These are phyloP conservation scores for Cecidostiba fungosa DNA, from an alignment of 2,888 invertebrate species.

Conservation along the genomic window DNA sequence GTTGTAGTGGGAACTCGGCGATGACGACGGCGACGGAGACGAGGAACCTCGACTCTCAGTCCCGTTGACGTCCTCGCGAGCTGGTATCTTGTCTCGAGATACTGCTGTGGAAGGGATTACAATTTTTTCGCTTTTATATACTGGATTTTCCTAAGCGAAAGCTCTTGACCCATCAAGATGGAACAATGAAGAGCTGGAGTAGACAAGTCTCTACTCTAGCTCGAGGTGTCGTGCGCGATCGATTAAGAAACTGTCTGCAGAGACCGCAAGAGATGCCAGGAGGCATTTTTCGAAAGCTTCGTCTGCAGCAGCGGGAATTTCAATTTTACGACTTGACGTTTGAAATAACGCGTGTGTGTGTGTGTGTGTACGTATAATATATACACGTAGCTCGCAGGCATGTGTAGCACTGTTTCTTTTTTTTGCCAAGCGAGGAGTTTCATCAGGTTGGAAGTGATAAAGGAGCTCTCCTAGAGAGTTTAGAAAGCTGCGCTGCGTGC, in stretches of 20 bases:
- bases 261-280: too few species aligned
- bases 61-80: slow-evolving; percentile 66
- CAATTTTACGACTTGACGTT: too few species aligned
- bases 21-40: slow-evolving; percentile 55
- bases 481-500: slow-evolving; percentile 7
- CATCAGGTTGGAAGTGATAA: background rate
- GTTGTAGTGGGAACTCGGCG: slow-evolving; percentile 38
- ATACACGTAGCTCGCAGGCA: too few species aligned
- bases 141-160: too few species aligned
- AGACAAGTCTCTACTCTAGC: slow-evolving; percentile 49
- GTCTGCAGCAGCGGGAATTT: too few species aligned
- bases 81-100: slow-evolving; percentile 27
- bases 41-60: slow-evolving; percentile 62
- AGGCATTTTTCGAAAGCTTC: too few species aligned
- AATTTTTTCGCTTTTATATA: too few species aligned
- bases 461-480: background rate
- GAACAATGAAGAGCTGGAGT: slow-evolving; percentile 63
- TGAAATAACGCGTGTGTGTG: too few species aligned
- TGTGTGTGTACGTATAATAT: too few species aligned
- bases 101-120: background rate
- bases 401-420: too few species aligned
- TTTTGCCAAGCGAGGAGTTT: background rate
- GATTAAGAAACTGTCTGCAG: too few species aligned
- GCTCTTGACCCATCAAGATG: background rate
- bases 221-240: too few species aligned